phyloP scores from a whole-genome alignment of 1,140 invertebrate genomes.

The Galleria mellonella region DNA sequence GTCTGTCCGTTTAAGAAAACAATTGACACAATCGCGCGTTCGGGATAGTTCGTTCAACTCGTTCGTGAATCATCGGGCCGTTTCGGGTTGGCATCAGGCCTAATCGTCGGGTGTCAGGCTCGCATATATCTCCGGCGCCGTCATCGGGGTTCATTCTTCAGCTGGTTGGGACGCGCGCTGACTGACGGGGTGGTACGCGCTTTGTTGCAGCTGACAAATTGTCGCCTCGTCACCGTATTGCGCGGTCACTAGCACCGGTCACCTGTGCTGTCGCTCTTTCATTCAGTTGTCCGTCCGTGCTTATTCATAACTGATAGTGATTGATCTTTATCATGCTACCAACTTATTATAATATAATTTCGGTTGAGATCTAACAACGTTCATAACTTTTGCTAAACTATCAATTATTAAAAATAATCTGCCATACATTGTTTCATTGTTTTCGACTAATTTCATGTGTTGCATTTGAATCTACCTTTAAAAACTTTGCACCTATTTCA shows the following conservation, averaged over 20 bases:
- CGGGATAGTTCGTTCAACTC: slow-evolving; percentile 54
- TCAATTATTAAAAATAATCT: too few species aligned
- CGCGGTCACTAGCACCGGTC: slow-evolving; percentile 16
- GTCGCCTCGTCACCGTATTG: slow-evolving; percentile 26
- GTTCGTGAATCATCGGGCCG: slow-evolving; percentile 45
- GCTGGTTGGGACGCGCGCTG: slow-evolving; percentile 44
- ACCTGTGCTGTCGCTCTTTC: slow-evolving; percentile 25
- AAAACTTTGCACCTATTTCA: too few species aligned
- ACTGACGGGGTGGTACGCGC: slow-evolving; percentile 52
- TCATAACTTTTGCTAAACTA: too few species aligned
- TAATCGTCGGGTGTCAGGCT: slow-evolving; percentile 51
- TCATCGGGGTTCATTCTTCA: slow-evolving; percentile 60
- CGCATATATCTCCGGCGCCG: slow-evolving; percentile 52
- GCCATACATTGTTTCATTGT: too few species aligned
- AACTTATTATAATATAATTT: too few species aligned
- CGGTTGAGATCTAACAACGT: too few species aligned
- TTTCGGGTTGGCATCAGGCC: slow-evolving; percentile 56
- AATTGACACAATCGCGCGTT: slow-evolving; percentile 41
- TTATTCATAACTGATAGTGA: neutral
- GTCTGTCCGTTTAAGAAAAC: slow-evolving; percentile 45
- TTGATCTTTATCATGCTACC: too few species aligned
- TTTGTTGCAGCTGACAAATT: slow-evolving; percentile 57
- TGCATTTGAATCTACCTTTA: too few species aligned
- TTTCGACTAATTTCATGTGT: too few species aligned
- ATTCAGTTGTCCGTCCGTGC: slow-evolving; percentile 22